Conservation (phyloP, 2,797 vertebrate genomes). For the Sylvia borin region DNA sequence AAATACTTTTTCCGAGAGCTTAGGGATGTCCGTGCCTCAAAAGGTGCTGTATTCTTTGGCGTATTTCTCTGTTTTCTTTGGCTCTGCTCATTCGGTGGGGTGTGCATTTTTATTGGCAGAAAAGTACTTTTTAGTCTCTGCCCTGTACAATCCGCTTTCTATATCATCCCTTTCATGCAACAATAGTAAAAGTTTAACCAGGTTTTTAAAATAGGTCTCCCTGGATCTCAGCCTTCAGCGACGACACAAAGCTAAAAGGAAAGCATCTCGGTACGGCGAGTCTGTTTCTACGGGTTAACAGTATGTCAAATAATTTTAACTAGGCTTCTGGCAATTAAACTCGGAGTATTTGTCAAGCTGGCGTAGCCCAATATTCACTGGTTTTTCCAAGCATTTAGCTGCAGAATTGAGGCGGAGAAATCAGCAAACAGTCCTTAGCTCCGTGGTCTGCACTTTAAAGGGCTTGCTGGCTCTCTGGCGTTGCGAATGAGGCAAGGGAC, state of each 20-base stretch:
- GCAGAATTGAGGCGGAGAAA: background rate
- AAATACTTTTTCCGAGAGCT: background rate
- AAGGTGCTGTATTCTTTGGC: constrained; percentile 52
- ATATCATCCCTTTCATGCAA: constrained; percentile 56
- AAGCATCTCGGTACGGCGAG: constrained; percentile 11
- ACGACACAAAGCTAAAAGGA: background rate
- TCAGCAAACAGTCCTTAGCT: background rate
- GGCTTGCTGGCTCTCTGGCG: constrained; percentile 11
- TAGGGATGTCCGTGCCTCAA: constrained; percentile 33
- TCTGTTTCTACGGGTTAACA: constrained; percentile 61
- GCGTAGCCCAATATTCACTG: constrained; percentile 28
- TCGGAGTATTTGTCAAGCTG: background rate
- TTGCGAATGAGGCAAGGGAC: background rate
- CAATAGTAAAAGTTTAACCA: constrained; percentile 52
- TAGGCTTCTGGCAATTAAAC: constrained; percentile 52
- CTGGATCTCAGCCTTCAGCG: constrained; percentile 20
- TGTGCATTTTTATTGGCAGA: constrained; percentile 54
- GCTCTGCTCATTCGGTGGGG: constrained; percentile 34
- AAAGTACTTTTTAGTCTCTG: constrained; percentile 51
- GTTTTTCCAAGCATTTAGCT: constrained; percentile 56
- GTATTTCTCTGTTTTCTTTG: constrained; percentile 53
- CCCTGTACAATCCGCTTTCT: constrained; percentile 55
- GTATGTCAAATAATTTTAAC: constrained; percentile 65
- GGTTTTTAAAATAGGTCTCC: constrained; percentile 45
- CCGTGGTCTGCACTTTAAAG: background rate